These are phyloP conservation scores for Euplexia lucipara DNA, from an alignment of 2,888 invertebrate species.

Conservation along the genomic window DNA sequence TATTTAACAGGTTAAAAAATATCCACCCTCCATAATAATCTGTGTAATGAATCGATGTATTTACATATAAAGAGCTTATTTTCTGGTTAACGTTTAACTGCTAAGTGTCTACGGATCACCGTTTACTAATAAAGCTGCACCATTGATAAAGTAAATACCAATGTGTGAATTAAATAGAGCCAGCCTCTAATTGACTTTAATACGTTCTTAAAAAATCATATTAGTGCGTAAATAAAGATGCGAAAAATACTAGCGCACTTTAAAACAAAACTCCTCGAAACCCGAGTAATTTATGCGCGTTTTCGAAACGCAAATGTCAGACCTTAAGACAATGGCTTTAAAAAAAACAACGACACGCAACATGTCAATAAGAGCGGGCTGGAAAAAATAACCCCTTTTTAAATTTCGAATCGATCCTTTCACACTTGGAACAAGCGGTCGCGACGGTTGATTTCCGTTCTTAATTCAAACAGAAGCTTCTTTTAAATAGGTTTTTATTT, in stretches of 20 bases:
- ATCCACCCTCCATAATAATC: slow-evolving; percentile 46
- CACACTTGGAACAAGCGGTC: slow-evolving; percentile 88
- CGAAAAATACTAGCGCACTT: slow-evolving; percentile 42
- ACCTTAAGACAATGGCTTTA: slow-evolving; percentile 71
- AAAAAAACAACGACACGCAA: slow-evolving; percentile 77
- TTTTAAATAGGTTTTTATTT: slow-evolving; percentile 83
- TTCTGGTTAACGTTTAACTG: slow-evolving; percentile 34
- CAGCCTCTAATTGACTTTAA: background rate
- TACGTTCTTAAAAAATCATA: slow-evolving; percentile 5
- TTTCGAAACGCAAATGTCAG: slow-evolving; percentile 66
- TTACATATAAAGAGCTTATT: slow-evolving; percentile 54
- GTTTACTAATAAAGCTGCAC: slow-evolving; percentile 31
- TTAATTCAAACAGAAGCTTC: slow-evolving; percentile 87
- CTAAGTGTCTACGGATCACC: background rate
- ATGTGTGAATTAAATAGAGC: slow-evolving; percentile 1
- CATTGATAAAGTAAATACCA: slow-evolving; percentile 3
- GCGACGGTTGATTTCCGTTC: slow-evolving; percentile 90
- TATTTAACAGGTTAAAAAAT: slow-evolving; percentile 76
- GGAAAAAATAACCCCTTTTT: slow-evolving; percentile 82
- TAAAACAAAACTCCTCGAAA: slow-evolving; percentile 59
- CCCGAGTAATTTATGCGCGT: slow-evolving; percentile 62
- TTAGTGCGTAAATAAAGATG: slow-evolving; percentile 12
- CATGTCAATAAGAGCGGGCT: slow-evolving; percentile 84
- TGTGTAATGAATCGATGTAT: slow-evolving; percentile 50
- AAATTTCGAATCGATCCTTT: slow-evolving; percentile 88